phyloP scores from a whole-genome alignment of 2,113 vertebrate genomes.

The Marcusenius ussheri region DNA sequence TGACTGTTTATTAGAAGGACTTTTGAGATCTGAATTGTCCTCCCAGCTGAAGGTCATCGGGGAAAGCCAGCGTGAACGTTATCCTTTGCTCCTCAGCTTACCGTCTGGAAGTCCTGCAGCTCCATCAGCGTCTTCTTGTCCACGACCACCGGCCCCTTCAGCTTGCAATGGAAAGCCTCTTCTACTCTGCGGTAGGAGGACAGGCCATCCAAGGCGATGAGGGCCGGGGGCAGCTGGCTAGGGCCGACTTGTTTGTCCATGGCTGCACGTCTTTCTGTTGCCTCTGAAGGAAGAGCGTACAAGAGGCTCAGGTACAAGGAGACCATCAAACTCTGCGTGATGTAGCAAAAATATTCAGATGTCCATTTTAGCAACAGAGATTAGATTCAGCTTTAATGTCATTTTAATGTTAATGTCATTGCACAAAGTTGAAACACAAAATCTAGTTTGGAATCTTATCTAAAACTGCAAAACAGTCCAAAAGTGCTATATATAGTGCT shows the following conservation, averaged over 20 bases:
- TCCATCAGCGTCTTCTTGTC: conserved; percentile 87
- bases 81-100: conserved; percentile 47
- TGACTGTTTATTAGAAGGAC: not conserved
- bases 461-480: not conserved
- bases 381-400: not conserved
- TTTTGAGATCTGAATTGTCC: not conserved
- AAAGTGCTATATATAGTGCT: not conserved
- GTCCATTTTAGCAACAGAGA: not conserved
- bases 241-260: conserved; percentile 52
- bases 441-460: not conserved
- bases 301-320: not conserved
- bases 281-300: conserved; percentile 60
- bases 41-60: not conserved
- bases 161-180: conserved; percentile 84
- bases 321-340: not conserved
- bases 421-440: not conserved
- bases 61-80: not conserved
- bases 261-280: conserved; percentile 65
- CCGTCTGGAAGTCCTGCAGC: conserved; percentile 86
- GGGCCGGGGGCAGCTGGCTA: conserved; percentile 58
- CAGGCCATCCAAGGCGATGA: conserved; percentile 61
- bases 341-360: not conserved
- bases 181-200: conserved; percentile 58
- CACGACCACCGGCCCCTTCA: conserved; percentile 71
- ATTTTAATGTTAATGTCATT: not conserved